Evolutionary conservation across 2,888 invertebrate genomes (phyloP).

Genomic region (Orthosia cruda): DNA sequence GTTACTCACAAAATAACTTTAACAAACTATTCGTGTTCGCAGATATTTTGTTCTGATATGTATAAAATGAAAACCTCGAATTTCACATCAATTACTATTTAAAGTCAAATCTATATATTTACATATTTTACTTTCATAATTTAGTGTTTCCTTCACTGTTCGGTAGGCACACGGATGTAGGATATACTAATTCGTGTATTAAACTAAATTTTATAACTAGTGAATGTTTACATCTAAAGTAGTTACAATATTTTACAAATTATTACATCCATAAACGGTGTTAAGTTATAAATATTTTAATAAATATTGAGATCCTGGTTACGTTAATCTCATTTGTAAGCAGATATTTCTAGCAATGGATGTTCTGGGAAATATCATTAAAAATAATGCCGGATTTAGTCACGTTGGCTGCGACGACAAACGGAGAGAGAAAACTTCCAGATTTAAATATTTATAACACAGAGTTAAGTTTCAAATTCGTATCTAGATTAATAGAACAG

Average conservation of each 20-base stretch:
- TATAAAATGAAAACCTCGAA: constrained; percentile 90
- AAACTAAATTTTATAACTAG: constrained; percentile 75
- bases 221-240: constrained; percentile 74
- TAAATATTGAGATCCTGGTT: constrained; percentile 90
- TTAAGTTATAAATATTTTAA: constrained; percentile 84
- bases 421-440: neutral
- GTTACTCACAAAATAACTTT: constrained; percentile 85
- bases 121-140: constrained; percentile 76
- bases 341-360: constrained; percentile 69
- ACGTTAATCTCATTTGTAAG: constrained; percentile 88
- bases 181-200: constrained; percentile 78
- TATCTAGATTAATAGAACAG: neutral
- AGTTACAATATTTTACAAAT: constrained; percentile 83
- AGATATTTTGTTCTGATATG: constrained; percentile 88
- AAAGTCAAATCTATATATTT: constrained; percentile 73
- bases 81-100: constrained; percentile 72
- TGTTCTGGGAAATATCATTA: constrained; percentile 32
- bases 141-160: constrained; percentile 77
- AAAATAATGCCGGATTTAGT: constrained; percentile 20
- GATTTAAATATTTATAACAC: constrained; percentile 13
- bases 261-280: constrained; percentile 74
- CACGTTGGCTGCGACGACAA: constrained; percentile 14
- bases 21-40: constrained; percentile 80
- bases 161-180: constrained; percentile 87
- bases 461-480: neutral